Conservation (phyloP, 1,140 invertebrate genomes). For the Telenomus remus region DNA sequence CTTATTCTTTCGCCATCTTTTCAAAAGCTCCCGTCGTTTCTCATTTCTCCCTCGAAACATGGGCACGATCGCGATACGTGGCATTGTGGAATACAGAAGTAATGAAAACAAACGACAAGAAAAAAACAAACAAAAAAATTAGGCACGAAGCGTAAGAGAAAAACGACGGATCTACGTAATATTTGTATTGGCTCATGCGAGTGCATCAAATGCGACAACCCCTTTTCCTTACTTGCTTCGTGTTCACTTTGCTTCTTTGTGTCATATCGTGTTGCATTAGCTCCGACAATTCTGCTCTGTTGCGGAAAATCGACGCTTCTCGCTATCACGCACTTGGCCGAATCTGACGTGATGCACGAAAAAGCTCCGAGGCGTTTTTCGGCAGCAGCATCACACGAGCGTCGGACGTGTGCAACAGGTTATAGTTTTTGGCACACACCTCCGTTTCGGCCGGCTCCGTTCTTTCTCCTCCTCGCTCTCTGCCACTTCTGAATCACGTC, state of each 20-base stretch:
- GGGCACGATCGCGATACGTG: slow-evolving; percentile 56
- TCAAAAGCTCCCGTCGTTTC: slow-evolving; percentile 58
- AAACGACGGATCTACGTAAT: slow-evolving; percentile 52
- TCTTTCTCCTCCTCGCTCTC: slow-evolving; percentile 57
- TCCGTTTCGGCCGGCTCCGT: slow-evolving; percentile 59
- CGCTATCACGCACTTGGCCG: slow-evolving; percentile 14
- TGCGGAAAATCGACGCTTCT: slow-evolving; percentile 12
- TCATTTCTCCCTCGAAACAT: slow-evolving; percentile 54
- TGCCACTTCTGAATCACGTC: slow-evolving; percentile 47
- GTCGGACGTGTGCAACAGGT: slow-evolving; percentile 72
- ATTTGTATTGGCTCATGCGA: slow-evolving; percentile 55
- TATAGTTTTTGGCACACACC: slow-evolving; percentile 76
- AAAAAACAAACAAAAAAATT: slow-evolving; percentile 40
- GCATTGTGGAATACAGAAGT: slow-evolving; percentile 54
- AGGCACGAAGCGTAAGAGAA: slow-evolving; percentile 49
- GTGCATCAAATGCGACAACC: slow-evolving; percentile 22
- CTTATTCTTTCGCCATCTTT: slow-evolving; percentile 58
- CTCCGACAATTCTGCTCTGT: not conserved
- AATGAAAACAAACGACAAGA: not conserved
- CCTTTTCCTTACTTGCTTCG: slow-evolving; percentile 29
- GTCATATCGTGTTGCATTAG: slow-evolving; percentile 1
- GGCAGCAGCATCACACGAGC: slow-evolving; percentile 62
- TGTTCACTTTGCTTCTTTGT: slow-evolving; percentile 16
- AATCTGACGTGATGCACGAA: slow-evolving; percentile 58
- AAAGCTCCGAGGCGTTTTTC: slow-evolving; percentile 74